Conservation (phyloP, 2,113 vertebrate species). For the Erythrocercus mccallii region DNA sequence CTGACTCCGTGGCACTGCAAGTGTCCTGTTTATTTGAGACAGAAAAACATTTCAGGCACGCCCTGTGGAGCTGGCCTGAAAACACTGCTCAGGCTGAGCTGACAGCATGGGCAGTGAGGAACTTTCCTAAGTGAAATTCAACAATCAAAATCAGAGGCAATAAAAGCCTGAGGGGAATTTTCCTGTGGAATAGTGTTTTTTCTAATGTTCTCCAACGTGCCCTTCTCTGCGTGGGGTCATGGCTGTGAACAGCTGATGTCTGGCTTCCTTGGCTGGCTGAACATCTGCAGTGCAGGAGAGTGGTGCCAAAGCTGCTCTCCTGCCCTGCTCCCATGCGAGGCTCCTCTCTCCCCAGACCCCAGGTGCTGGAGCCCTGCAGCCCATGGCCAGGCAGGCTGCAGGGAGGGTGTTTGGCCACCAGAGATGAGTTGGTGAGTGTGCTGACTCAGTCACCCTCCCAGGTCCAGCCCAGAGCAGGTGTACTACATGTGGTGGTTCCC, state of each 20-base stretch:
- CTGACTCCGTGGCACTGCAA: background rate
- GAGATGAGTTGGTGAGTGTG: fast-evolving
- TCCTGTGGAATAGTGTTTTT: background rate
- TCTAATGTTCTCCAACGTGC: background rate
- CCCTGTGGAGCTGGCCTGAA: background rate
- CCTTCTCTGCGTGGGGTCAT: background rate
- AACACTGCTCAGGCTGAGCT: background rate
- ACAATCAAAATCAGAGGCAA: background rate
- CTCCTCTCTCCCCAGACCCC: fast-evolving
- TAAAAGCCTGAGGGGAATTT: background rate
- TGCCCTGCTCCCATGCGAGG: fast-evolving
- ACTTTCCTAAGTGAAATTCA: background rate
- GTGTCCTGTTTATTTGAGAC: background rate
- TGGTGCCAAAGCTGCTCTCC: background rate
- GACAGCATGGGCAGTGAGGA: background rate
- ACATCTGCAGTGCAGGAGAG: fast-evolving
- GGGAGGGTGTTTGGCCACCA: fast-evolving
- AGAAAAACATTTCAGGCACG: background rate
- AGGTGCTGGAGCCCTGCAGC: background rate
- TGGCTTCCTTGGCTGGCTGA: background rate
- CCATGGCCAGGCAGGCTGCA: background rate
- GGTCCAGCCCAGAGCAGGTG: background rate
- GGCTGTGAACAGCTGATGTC: background rate
- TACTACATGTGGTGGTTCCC: background rate
- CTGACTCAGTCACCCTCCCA: background rate